Evolutionary conservation across 2,113 vertebrate species (phyloP).

Genomic region (Todiramphus saurophagus): DNA sequence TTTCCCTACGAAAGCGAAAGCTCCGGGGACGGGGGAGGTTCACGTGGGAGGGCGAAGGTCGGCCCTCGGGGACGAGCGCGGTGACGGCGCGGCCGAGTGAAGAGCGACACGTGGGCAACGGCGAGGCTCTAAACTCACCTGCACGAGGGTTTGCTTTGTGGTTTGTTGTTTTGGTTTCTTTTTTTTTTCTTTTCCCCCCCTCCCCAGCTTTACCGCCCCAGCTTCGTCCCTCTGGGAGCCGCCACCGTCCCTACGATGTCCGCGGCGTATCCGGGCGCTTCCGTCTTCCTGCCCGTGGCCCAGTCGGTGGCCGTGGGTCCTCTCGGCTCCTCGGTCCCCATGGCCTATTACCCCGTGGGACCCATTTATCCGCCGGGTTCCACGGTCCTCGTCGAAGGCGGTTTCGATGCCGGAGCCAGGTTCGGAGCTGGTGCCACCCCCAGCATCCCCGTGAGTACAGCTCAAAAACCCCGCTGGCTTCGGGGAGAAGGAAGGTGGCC

Average conservation of each 20-base stretch:
- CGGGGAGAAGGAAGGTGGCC: too few species aligned
- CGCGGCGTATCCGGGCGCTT: conserved; percentile 85
- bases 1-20: rapidly evolving
- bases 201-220: conserved; percentile 90
- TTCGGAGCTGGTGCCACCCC: conserved; percentile 82
- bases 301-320: conserved; percentile 83
- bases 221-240: conserved; percentile 89
- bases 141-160: too few species aligned
- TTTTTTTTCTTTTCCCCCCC: background rate
- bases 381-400: conserved; percentile 88
- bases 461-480: too few species aligned
- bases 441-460: conserved; percentile 88
- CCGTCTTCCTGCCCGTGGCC: conserved; percentile 89
- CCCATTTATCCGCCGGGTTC: conserved; percentile 87
- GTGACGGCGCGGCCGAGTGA: rapidly evolving
- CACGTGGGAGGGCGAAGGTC: background rate
- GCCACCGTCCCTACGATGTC: conserved; percentile 89
- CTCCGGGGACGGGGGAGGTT: background rate
- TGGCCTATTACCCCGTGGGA: conserved; percentile 92
- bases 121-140: background rate
- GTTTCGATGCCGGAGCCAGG: conserved; percentile 88
- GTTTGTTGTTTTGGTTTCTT: background rate
- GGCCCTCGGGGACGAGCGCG: rapidly evolving
- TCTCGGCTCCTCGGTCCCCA: conserved; percentile 86
- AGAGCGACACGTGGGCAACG: background rate